Evolutionary conservation across 64 coral and sea anemone species (phyloP).

Genomic region (Porites lutea): DNA sequence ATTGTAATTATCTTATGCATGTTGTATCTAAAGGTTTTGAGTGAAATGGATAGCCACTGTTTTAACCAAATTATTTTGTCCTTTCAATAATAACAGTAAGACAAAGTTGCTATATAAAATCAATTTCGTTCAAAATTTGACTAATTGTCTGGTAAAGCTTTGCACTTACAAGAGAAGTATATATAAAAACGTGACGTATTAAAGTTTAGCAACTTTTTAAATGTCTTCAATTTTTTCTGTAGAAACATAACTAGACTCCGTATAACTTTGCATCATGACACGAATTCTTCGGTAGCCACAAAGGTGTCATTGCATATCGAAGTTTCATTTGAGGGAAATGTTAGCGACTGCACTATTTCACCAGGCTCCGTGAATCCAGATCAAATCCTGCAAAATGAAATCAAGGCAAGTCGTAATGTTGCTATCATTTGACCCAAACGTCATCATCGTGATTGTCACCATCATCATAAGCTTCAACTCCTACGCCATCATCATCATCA

Average conservation of each 20-base stretch:
- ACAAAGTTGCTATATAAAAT: no score
- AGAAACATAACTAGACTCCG: constrained; percentile 32
- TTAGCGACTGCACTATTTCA: neutral
- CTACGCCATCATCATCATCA: neutral
- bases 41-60: no score
- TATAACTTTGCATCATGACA: neutral
- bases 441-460: neutral
- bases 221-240: neutral
- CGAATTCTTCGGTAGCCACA: neutral
- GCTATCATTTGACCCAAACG: neutral
- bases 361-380: neutral
- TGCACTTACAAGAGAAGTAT: no score
- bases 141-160: no score
- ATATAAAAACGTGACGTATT: no score
- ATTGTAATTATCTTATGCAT: no score
- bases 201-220: neutral
- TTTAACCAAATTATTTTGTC: no score
- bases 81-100: no score
- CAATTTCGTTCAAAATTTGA: no score
- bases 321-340: neutral
- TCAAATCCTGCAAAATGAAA: neutral
- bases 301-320: neutral
- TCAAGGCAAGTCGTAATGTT: neutral
- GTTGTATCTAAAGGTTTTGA: no score
- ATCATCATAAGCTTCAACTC: neutral